Evolutionary conservation across 1,140 invertebrate species (phyloP).

Genomic region (Aphidius ervi): DNA sequence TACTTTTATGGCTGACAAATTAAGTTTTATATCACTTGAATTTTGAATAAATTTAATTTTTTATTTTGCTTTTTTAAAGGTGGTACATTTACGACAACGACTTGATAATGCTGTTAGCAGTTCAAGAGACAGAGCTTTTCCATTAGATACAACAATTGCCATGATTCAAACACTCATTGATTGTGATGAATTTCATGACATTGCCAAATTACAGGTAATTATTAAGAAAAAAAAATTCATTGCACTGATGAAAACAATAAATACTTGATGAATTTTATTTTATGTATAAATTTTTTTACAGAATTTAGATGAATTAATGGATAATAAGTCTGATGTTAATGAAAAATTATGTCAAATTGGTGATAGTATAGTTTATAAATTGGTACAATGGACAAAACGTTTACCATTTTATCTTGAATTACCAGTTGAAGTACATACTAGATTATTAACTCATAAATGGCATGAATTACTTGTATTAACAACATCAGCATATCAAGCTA

Average conservation of each 20-base stretch:
- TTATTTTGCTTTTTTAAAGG: slow-evolving; percentile 46
- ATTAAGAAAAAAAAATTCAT: slow-evolving; percentile 2
- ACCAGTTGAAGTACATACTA: slow-evolving; percentile 89
- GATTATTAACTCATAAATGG: slow-evolving; percentile 95
- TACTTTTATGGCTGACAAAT: neutral
- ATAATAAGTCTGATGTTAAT: slow-evolving; percentile 85
- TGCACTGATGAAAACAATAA: neutral
- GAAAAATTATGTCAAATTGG: slow-evolving; percentile 92
- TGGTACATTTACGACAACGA: slow-evolving; percentile 80
- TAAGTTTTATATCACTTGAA: neutral
- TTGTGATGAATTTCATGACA: slow-evolving; percentile 93
- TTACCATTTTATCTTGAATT: slow-evolving; percentile 94
- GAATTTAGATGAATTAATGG: slow-evolving; percentile 85
- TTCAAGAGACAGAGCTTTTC: slow-evolving; percentile 75
- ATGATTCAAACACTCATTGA: slow-evolving; percentile 90
- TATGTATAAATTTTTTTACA: slow-evolving; percentile 50
- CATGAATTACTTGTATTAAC: slow-evolving; percentile 92
- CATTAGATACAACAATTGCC: slow-evolving; percentile 72
- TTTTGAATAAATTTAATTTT: neutral
- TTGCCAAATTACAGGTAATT: slow-evolving; percentile 72
- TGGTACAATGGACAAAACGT: slow-evolving; percentile 97
- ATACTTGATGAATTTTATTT: slow-evolving; percentile 3
- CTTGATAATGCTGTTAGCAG: slow-evolving; percentile 82
- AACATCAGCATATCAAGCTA: slow-evolving; percentile 88
- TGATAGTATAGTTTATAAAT: slow-evolving; percentile 92